Percentiles rank a stretch among this genome's conserved stretches.
Evolutionary conservation across 2,797 vertebrate species (phyloP).

Genomic region (Thripadectes ignobilis): DNA sequence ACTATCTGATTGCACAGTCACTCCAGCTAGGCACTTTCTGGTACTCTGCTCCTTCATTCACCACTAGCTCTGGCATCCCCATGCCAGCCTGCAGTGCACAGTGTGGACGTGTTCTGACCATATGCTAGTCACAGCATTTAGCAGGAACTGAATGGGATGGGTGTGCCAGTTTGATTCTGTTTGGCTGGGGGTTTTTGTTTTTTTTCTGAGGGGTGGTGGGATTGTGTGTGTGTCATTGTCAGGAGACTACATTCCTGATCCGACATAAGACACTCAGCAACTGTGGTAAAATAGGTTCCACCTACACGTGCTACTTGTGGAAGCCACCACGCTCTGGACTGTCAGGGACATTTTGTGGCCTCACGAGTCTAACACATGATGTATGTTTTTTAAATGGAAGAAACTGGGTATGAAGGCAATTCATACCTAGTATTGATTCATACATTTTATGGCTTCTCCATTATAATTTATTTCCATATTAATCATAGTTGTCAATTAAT

Average conservation of each 20-base stretch:
- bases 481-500: not conserved
- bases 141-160: slow-evolving; percentile 27
- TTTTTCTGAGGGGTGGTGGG: not conserved
- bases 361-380: not conserved
- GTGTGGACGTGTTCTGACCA: not conserved
- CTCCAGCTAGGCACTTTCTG: not conserved
- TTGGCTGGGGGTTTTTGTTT: not conserved
- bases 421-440: slow-evolving; percentile 28
- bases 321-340: not conserved
- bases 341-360: not conserved
- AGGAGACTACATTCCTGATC: not conserved
- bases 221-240: not conserved
- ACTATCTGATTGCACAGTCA: not conserved
- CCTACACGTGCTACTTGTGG: not conserved
- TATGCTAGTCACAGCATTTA: not conserved
- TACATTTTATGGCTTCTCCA: slow-evolving; percentile 2
- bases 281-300: slow-evolving; percentile 26
- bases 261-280: slow-evolving; percentile 29
- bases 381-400: slow-evolving; percentile 36
- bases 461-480: not conserved
- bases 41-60: not conserved
- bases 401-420: slow-evolving; percentile 21
- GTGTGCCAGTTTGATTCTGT: not conserved
- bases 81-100: not conserved
- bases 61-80: not conserved